phyloP scores from a whole-genome alignment of 1,140 invertebrate genomes.

The Physella acuta region DNA sequence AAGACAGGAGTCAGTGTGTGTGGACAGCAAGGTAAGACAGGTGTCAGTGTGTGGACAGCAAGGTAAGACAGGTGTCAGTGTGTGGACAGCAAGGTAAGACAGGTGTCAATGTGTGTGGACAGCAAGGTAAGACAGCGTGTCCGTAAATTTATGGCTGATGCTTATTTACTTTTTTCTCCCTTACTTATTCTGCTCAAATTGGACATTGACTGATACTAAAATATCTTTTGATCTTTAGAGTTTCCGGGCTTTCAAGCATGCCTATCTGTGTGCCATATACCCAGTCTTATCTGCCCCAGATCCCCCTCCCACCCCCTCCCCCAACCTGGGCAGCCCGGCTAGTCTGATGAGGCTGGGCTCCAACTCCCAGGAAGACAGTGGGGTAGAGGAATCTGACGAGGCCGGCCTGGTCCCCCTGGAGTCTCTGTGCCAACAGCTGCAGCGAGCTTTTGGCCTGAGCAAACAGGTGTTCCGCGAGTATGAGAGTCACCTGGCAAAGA shows the following conservation, averaged over 20 bases:
- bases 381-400: slow-evolving; percentile 40
- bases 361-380: slow-evolving; percentile 37
- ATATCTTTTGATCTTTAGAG: too few species aligned
- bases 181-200: too few species aligned
- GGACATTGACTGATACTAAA: too few species aligned
- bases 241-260: slow-evolving; percentile 38
- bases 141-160: too few species aligned
- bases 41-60: too few species aligned
- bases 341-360: slow-evolving; percentile 18
- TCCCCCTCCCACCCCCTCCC: slow-evolving; percentile 41
- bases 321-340: slow-evolving; percentile 4
- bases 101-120: too few species aligned
- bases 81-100: too few species aligned
- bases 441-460: slow-evolving; percentile 35
- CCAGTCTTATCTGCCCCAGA: slow-evolving; percentile 46
- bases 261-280: slow-evolving; percentile 44
- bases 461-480: slow-evolving; percentile 36
- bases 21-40: too few species aligned
- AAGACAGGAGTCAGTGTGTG: too few species aligned
- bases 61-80: too few species aligned
- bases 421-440: slow-evolving; percentile 40
- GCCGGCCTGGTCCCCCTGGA: slow-evolving; percentile 42
- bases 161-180: too few species aligned
- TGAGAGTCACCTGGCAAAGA: slow-evolving; percentile 34
- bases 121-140: too few species aligned